These are phyloP conservation scores for Muricea muricata DNA, from an alignment of 92 coral and sea anemone species.

Conservation along the genomic window DNA sequence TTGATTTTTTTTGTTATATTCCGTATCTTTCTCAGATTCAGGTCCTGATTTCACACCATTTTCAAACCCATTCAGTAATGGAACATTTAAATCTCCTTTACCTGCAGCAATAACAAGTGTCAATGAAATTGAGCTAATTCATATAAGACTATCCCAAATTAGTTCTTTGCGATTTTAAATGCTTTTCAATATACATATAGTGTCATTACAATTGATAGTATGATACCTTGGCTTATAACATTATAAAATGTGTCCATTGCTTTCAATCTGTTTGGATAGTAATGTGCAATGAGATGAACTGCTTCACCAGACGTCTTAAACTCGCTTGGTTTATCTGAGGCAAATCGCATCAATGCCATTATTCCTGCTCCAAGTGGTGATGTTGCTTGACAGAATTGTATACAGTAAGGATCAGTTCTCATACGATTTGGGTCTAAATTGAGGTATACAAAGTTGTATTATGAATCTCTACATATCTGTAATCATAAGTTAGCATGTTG, in stretches of 20 bases:
- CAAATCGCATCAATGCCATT: slow-evolving; percentile 38
- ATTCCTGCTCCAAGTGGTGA: slow-evolving; percentile 33
- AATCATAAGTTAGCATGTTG: too few species aligned
- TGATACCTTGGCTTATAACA: slow-evolving; percentile 15
- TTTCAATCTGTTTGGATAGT: slow-evolving; percentile 22
- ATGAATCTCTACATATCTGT: background rate
- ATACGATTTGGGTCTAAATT: slow-evolving; percentile 8
- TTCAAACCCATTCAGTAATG: slow-evolving; percentile 30
- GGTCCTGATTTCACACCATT: slow-evolving; percentile 31
- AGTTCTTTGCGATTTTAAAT: background rate
- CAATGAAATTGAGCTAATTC: background rate
- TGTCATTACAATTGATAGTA: too few species aligned
- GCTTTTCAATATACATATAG: too few species aligned
- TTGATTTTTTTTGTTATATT: slow-evolving; percentile 6
- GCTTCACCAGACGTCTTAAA: slow-evolving; percentile 33
- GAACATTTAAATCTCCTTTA: slow-evolving; percentile 24
- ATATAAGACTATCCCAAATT: background rate
- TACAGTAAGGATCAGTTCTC: slow-evolving; percentile 28
- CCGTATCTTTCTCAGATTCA: background rate
- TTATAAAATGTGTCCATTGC: slow-evolving; percentile 43
- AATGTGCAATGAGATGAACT: slow-evolving; percentile 35
- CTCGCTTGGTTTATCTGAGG: slow-evolving; percentile 27
- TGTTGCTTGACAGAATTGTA: slow-evolving; percentile 18
- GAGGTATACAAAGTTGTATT: too few species aligned
- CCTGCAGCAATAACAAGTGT: background rate